Conservation (phyloP, 2,888 invertebrate genomes). For the Psylliodes chrysocephalus region DNA sequence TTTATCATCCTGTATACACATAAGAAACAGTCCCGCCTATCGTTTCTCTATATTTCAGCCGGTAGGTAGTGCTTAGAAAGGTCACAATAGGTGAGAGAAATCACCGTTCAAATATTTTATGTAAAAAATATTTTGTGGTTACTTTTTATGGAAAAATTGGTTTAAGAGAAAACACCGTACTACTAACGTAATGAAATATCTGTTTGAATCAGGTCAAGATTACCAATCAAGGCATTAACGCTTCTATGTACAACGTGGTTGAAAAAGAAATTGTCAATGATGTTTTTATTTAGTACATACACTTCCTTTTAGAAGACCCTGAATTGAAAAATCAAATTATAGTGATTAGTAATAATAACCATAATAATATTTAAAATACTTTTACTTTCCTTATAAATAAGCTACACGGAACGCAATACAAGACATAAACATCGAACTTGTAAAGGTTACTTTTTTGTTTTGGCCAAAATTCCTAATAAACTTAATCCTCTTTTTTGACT, state of each 20-base stretch:
- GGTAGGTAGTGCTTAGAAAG: constrained; percentile 20
- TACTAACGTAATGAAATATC: constrained; percentile 13
- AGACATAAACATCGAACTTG: too few relatives aligned
- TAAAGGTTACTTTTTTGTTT: too few relatives aligned
- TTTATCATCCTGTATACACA: not conserved
- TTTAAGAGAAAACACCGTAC: constrained; percentile 18
- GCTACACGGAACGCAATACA: too few relatives aligned
- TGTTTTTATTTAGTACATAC: too few relatives aligned
- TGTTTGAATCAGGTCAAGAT: constrained; percentile 16
- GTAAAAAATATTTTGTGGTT: constrained; percentile 27
- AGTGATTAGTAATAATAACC: too few relatives aligned
- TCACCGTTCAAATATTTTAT: constrained; percentile 25
- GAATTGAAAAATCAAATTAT: too few relatives aligned
- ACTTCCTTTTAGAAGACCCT: not conserved
- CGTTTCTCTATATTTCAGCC: not conserved
- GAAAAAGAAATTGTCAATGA: constrained; percentile 3
- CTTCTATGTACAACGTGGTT: not conserved
- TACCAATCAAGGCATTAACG: not conserved
- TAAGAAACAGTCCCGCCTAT: not conserved
- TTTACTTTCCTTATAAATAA: too few relatives aligned
- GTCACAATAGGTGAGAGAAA: constrained; percentile 36
- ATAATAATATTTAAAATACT: too few relatives aligned
- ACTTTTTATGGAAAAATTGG: constrained; percentile 26
- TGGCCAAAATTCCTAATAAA: too few relatives aligned
- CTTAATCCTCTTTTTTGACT: too few relatives aligned